phyloP scores from a whole-genome alignment of 2,888 invertebrate genomes.

The Caenorhabditis becei region DNA sequence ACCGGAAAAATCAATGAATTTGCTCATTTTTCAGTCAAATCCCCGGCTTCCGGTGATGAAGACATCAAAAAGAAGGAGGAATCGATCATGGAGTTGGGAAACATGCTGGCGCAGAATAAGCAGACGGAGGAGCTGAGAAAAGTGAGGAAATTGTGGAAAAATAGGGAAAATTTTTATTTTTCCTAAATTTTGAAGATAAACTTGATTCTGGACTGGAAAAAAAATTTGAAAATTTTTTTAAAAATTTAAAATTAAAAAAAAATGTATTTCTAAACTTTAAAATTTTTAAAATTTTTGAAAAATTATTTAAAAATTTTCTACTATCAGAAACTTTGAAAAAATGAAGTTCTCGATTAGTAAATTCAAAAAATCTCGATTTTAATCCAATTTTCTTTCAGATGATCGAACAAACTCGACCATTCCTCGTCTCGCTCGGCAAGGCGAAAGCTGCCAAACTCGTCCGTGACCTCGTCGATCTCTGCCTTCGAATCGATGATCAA shows the following conservation, averaged over 20 bases:
- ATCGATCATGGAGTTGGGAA: slow-evolving; percentile 93
- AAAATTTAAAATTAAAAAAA: too few species aligned
- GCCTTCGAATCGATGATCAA: slow-evolving; percentile 95
- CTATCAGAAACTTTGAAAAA: too few species aligned
- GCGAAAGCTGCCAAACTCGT: slow-evolving; percentile 99
- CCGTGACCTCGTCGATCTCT: slow-evolving; percentile 95
- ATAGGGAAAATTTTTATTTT: too few species aligned
- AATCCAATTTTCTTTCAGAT: slow-evolving; percentile 59
- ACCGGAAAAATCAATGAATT: background rate
- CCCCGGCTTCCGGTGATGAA: slow-evolving; percentile 86
- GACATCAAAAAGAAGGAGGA: slow-evolving; percentile 93
- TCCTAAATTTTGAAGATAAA: background rate
- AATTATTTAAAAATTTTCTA: too few species aligned
- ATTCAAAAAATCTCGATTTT: too few species aligned
- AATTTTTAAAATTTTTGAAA: too few species aligned
- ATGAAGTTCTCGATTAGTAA: too few species aligned
- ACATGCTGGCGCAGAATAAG: slow-evolving; percentile 90
- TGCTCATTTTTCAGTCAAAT: slow-evolving; percentile 63
- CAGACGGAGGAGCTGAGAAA: slow-evolving; percentile 73
- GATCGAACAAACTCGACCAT: slow-evolving; percentile 88
- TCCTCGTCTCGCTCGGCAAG: slow-evolving; percentile 95
- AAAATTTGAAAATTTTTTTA: too few species aligned
- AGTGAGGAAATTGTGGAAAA: too few species aligned
- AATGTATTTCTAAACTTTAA: too few species aligned
- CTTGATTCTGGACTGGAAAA: too few species aligned